Conservation (phyloP, 2,113 vertebrate species). For the Sinosuthora webbiana region DNA sequence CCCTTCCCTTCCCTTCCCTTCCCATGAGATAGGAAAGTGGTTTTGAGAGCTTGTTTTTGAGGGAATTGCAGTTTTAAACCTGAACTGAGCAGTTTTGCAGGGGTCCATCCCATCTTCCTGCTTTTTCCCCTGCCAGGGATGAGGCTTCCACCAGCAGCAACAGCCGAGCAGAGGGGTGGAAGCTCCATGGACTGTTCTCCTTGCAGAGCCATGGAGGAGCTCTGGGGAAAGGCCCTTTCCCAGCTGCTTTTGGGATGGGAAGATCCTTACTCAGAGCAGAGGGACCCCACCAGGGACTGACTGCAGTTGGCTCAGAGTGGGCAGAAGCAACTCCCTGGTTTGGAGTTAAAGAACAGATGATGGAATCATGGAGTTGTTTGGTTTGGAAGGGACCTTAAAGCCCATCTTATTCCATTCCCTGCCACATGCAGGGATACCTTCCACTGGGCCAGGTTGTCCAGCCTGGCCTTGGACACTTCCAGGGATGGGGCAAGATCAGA, state of each 20-base stretch:
- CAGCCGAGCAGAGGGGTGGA: neutral
- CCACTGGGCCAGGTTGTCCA: neutral
- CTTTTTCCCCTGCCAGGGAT: neutral
- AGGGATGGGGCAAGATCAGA: neutral
- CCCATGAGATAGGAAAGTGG: accelerated
- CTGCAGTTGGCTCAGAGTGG: neutral
- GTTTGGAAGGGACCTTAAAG: neutral
- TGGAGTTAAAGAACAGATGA: neutral
- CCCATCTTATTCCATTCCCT: neutral
- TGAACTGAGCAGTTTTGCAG: neutral
- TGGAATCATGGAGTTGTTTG: neutral
- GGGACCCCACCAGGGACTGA: accelerated
- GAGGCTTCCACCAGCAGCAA: neutral
- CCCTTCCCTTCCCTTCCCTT: neutral
- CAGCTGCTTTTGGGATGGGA: neutral
- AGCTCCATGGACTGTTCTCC: neutral
- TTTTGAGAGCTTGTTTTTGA: neutral
- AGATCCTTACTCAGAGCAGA: neutral
- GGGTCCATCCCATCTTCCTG: neutral
- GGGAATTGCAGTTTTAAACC: neutral
- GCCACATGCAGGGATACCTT: neutral
- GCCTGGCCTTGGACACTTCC: neutral
- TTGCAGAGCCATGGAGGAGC: neutral
- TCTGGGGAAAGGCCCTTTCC: neutral
- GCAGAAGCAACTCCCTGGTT: neutral